Percentiles rank a stretch among this genome's conserved stretches.
Conservation (phyloP, 1,140 invertebrate genomes). For the Ectropis grisescens region DNA sequence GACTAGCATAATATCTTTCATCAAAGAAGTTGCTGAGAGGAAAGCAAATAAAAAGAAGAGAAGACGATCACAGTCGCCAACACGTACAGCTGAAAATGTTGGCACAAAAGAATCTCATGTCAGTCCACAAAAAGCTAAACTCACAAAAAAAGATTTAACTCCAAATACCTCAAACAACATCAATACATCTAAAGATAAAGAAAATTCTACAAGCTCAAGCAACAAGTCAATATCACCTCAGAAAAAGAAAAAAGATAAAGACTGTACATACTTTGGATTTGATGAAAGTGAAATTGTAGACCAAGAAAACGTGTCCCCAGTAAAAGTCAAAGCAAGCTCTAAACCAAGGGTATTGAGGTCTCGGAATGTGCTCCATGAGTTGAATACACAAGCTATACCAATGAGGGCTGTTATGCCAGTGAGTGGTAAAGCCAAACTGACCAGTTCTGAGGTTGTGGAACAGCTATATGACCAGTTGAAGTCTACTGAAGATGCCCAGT, state of each 20-base stretch:
- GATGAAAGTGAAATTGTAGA: conserved; percentile 42
- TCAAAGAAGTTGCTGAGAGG: conserved; percentile 49
- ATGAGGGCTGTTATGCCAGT: conserved; percentile 27
- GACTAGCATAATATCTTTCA: conserved; percentile 56
- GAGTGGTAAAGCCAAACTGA: conserved; percentile 25
- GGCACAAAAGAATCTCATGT: conserved; percentile 5
- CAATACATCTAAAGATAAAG: conserved; percentile 17
- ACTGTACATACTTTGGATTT: conserved; percentile 54
- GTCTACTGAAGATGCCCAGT: conserved; percentile 34
- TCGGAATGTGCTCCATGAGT: conserved; percentile 36
- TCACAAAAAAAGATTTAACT: conserved; percentile 6
- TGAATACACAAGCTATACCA: conserved; percentile 32
- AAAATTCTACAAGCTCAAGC: conserved; percentile 7
- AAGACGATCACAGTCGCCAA: conserved; percentile 27
- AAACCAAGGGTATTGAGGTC: conserved; percentile 24
- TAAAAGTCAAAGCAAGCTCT: conserved; percentile 18
- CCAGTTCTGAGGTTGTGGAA: conserved; percentile 29
- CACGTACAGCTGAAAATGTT: conserved; percentile 18
- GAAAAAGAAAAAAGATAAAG: conserved; percentile 23
- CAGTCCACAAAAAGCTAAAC: conserved; percentile 16
- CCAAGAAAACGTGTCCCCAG: conserved; percentile 50
- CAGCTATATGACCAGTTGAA: conserved; percentile 35
- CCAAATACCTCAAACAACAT: conserved; percentile 8
- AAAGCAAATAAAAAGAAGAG: conserved; percentile 40
- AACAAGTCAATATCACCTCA: conserved; percentile 4